Conservation (phyloP, 2,797 vertebrate species). For the Esox masquinongy region DNA sequence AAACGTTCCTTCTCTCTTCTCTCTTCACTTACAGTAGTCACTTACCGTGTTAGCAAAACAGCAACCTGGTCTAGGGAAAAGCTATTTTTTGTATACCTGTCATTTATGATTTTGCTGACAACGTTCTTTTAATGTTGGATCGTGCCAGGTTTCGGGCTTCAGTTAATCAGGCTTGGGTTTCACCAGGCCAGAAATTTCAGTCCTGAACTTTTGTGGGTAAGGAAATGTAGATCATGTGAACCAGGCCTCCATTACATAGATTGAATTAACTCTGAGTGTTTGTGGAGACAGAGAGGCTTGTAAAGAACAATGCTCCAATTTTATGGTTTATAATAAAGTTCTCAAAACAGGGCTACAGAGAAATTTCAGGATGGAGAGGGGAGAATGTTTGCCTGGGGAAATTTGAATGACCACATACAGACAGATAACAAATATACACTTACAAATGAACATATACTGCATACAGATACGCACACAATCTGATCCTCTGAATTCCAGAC, state of each 20-base stretch:
- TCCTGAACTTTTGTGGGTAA: not conserved
- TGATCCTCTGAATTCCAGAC: not conserved
- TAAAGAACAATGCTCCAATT: slow-evolving; percentile 38
- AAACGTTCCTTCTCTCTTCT: too few species aligned
- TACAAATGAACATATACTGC: slow-evolving; percentile 9
- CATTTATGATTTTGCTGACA: too few species aligned
- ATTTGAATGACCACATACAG: not conserved
- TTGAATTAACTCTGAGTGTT: slow-evolving; percentile 44
- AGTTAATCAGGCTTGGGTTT: not conserved
- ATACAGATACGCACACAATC: slow-evolving; percentile 16
- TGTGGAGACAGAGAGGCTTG: slow-evolving; percentile 11
- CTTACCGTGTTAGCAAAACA: too few species aligned
- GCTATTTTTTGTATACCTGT: too few species aligned
- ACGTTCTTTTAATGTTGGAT: not conserved
- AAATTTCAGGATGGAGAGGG: not conserved
- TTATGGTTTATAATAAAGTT: slow-evolving; percentile 46
- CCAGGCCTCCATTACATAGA: slow-evolving; percentile 39
- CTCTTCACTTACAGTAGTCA: too few species aligned
- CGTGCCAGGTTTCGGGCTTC: not conserved
- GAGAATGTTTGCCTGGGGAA: not conserved
- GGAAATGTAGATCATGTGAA: slow-evolving; percentile 26
- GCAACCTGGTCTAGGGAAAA: too few species aligned
- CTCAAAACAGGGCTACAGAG: slow-evolving; percentile 39
- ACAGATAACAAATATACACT: not conserved
- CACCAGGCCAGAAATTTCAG: not conserved